These are phyloP conservation scores for Leucoraja erinaceus DNA, from an alignment of 2,113 vertebrate species.

Conservation along the genomic window DNA sequence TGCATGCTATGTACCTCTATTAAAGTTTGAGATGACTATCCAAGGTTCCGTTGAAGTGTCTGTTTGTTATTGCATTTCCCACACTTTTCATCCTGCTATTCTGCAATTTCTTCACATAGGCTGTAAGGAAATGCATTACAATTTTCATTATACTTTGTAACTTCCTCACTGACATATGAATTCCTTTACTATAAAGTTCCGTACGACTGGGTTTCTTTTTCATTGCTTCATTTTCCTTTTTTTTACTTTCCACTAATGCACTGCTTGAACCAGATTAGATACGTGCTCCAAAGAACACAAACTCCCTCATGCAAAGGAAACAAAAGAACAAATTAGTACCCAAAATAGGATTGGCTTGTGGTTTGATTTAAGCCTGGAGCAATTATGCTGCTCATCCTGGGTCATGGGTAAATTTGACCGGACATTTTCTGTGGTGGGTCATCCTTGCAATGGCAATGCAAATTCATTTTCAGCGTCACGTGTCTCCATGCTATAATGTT, in stretches of 20 bases:
- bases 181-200: neutral
- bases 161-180: neutral
- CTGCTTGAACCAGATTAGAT: constrained; percentile 7
- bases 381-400: too few relatives aligned
- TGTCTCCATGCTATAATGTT: too few relatives aligned
- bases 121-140: neutral
- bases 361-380: too few relatives aligned
- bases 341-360: too few relatives aligned
- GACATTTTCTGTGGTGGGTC: too few relatives aligned
- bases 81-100: neutral
- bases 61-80: neutral
- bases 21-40: neutral
- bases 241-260: neutral
- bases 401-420: too few relatives aligned
- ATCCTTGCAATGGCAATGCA: too few relatives aligned
- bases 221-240: neutral
- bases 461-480: too few relatives aligned
- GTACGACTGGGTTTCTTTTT: neutral
- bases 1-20: neutral
- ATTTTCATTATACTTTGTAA: neutral
- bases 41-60: neutral
- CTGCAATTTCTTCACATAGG: neutral
- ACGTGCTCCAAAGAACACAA: neutral
- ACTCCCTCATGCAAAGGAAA: neutral
- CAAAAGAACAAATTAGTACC: too few relatives aligned